A percentile compares a stretch with the other conserved stretches of the same genome.
These are phyloP conservation scores for Melanotaenia boesemani DNA, from an alignment of 2,797 vertebrate genomes.

Conservation along the genomic window DNA sequence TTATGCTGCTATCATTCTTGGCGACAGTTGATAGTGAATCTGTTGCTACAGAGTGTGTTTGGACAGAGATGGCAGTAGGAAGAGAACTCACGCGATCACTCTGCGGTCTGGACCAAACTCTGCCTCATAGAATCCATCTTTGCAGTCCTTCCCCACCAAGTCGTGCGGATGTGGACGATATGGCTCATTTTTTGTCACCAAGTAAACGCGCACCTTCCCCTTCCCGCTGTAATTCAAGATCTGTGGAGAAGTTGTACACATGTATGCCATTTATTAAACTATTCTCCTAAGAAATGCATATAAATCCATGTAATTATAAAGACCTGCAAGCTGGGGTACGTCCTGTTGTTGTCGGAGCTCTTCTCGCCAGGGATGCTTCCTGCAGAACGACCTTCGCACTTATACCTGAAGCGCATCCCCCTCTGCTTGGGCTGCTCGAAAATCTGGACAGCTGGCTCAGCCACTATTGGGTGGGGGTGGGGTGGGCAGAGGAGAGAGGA, in stretches of 20 bases:
- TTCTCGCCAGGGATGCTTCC: conserved; percentile 97
- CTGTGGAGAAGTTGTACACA: conserved; percentile 66
- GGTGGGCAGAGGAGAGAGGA: background rate
- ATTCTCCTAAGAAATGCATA: background rate
- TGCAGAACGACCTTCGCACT: conserved; percentile 96
- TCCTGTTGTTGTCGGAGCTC: conserved; percentile 95
- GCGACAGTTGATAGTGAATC: background rate
- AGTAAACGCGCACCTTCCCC: conserved; percentile 92
- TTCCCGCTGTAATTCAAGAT: conserved; percentile 91
- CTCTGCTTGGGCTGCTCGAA: conserved; percentile 96
- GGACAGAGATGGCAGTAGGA: conserved; percentile 1
- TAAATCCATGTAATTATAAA: background rate
- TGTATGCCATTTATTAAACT: background rate
- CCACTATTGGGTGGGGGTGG: conserved; percentile 78
- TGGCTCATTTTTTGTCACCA: conserved; percentile 96
- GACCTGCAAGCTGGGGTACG: conserved; percentile 97
- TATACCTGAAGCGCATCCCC: conserved; percentile 98
- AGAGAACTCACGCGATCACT: conserved; percentile 92
- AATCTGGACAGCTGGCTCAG: conserved; percentile 90
- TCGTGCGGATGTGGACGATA: conserved; percentile 97
- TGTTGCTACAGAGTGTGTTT: background rate
- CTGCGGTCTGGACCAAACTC: conserved; percentile 95
- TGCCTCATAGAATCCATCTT: conserved; percentile 95
- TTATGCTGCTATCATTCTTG: background rate
- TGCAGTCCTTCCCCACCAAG: conserved; percentile 97